A percentile compares a stretch with the other conserved stretches of the same genome.
These are phyloP conservation scores for Gadopsis bispinosus DNA, from an alignment of 2,797 vertebrate genomes.

Conservation along the genomic window DNA sequence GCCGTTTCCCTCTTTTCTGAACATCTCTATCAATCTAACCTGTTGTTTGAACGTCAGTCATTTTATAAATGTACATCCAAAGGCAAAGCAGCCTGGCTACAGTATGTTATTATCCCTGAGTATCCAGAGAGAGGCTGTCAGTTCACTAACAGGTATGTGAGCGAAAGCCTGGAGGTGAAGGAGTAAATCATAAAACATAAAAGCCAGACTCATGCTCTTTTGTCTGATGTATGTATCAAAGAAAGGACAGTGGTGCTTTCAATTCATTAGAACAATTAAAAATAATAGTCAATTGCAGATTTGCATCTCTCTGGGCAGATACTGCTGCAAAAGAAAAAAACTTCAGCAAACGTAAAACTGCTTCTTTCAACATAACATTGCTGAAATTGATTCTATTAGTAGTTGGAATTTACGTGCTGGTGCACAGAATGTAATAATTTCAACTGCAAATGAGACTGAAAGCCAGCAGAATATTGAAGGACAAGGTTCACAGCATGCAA, in stretches of 20 bases:
- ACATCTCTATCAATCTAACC: constrained; percentile 68
- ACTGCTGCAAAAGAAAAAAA: not conserved
- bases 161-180: constrained; percentile 56
- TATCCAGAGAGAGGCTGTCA: constrained; percentile 52
- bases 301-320: constrained; percentile 6
- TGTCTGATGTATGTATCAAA: constrained; percentile 45
- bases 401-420: constrained; percentile 44
- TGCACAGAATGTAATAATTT: constrained; percentile 59
- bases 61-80: constrained; percentile 56
- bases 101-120: constrained; percentile 47
- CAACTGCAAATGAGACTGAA: constrained; percentile 47
- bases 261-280: constrained; percentile 22
- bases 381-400: constrained; percentile 37
- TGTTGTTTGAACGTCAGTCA: constrained; percentile 61
- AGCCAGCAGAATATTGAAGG: constrained; percentile 46
- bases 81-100: constrained; percentile 45
- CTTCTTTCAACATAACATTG: not conserved
- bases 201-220: constrained; percentile 32
- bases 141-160: constrained; percentile 51
- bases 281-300: constrained; percentile 30
- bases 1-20: constrained; percentile 37
- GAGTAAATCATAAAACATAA: constrained; percentile 33
- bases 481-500: constrained; percentile 33
- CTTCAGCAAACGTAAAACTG: not conserved
- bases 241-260: constrained; percentile 12